phyloP scores from a whole-genome alignment of 2,888 invertebrate species.

The Drosophila greeni region DNA sequence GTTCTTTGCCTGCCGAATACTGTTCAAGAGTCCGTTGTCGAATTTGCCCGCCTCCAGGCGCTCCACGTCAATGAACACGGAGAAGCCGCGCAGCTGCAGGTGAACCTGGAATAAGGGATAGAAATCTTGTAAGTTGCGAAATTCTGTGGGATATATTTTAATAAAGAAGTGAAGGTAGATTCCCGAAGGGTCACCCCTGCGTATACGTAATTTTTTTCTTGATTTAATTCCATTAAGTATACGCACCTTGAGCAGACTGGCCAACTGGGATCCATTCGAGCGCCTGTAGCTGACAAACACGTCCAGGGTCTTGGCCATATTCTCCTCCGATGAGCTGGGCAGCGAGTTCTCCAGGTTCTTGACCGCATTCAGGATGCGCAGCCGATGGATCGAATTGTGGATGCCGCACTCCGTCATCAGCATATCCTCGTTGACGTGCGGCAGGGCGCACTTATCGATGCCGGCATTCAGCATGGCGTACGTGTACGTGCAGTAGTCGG shows the following conservation, averaged over 20 bases:
- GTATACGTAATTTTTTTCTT: background rate
- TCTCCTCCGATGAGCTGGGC: slow-evolving; percentile 85
- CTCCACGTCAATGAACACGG: slow-evolving; percentile 99
- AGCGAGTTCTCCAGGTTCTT: slow-evolving; percentile 82
- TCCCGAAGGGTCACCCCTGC: background rate
- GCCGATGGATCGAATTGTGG: slow-evolving; percentile 94
- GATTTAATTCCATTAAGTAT: background rate
- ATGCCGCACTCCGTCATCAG: slow-evolving; percentile 94
- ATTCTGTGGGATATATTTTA: background rate
- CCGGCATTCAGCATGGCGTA: slow-evolving; percentile 97
- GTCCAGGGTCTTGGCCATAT: slow-evolving; percentile 93
- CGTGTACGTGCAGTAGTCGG: slow-evolving; percentile 96
- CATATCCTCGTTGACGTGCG: slow-evolving; percentile 94
- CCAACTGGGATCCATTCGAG: slow-evolving; percentile 97
- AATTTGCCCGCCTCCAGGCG: slow-evolving; percentile 98
- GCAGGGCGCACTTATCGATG: slow-evolving; percentile 92
- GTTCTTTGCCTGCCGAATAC: slow-evolving; percentile 97
- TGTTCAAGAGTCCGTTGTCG: slow-evolving; percentile 97
- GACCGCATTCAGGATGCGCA: slow-evolving; percentile 93
- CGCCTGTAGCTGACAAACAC: slow-evolving; percentile 98
- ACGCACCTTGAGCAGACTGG: slow-evolving; percentile 89
- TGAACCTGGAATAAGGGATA: slow-evolving; percentile 83
- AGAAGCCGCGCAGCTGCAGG: slow-evolving; percentile 95
- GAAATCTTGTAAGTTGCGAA: background rate
- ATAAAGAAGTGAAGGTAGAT: too few species aligned